Evolutionary conservation across 2,888 invertebrate species (phyloP), one percentile per base, ranked within the genome.

Genomic region (Melipona bicolor): DNA sequence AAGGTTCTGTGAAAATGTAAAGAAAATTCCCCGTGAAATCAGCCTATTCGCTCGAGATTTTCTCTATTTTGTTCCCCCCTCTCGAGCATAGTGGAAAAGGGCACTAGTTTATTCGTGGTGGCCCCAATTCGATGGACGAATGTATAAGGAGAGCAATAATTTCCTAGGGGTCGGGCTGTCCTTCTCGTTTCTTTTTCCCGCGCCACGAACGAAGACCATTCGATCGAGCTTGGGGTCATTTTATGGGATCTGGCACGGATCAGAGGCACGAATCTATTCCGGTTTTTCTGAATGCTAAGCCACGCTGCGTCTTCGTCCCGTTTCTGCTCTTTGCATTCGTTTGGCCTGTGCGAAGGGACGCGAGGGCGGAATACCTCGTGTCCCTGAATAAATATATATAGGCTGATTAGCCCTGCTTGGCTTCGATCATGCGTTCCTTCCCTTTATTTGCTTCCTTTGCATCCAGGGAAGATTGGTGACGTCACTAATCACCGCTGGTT

Each of bases 81-180:
- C 17, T 59, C 52, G 5, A 70, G 43, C 43, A 43, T 11, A 9
- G 74, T 59, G 50, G 64, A 73, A 79, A 82, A 85, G 88, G 78
- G 86, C 83, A 85, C 77, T 75, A 81, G 86, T 83, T 93, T 93
- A 93, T 93, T 93, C 92, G 90, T 82, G 85, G 86, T 68, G 83
- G 88, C 88, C 87, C 89, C 91, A 89, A 91, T 83, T 86, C 89
- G 79, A 86, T 69, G 78, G 80, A 92, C 92, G 94, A 93, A 94
- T 94, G 89, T 93, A 93, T 93, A 93, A 94, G 92, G 88, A 92
- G 92, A 93, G 93, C 92, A 93, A 94, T 94, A 94, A 94, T 94
- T 94, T 93, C 91, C 89, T 90, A 83, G 88, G 88, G 88, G 68
- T 74, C 79, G 74, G 77, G 77, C 72, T 74, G 65, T 75, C 77